These are phyloP conservation scores for Uloborus diversus DNA, from an alignment of 1,140 invertebrate species.

Conservation along the genomic window DNA sequence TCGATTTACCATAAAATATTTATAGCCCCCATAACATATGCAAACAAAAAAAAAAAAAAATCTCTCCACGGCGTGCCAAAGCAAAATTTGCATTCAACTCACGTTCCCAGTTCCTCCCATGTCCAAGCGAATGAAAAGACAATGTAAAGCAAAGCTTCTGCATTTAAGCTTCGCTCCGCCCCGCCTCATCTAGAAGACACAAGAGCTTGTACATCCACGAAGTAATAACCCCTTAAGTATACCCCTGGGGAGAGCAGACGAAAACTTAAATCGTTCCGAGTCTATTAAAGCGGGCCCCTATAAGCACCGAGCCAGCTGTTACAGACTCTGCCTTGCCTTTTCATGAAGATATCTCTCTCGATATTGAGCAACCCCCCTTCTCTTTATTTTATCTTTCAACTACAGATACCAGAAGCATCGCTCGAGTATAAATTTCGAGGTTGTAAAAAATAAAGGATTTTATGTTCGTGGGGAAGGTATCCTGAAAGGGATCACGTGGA, in stretches of 20 bases:
- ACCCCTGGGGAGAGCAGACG: constrained; percentile 23
- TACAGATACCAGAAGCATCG: constrained; percentile 52
- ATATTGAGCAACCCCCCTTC: constrained; percentile 27
- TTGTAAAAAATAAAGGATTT: constrained; percentile 57
- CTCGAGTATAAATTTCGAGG: constrained; percentile 49
- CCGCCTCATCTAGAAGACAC: constrained; percentile 40
- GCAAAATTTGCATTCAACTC: too few relatives aligned
- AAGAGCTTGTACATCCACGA: constrained; percentile 50
- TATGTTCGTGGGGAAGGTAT: constrained; percentile 20
- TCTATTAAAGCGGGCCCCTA: constrained; percentile 54
- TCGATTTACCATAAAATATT: too few relatives aligned
- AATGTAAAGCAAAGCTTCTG: too few relatives aligned
- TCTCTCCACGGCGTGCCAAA: too few relatives aligned
- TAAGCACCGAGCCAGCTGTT: constrained; percentile 50
- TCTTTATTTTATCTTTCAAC: constrained; percentile 53
- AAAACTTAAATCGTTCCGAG: constrained; percentile 55
- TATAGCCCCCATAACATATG: too few relatives aligned
- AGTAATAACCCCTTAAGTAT: constrained; percentile 56
- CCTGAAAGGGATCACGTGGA: constrained; percentile 24
- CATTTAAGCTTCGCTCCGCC: neutral
- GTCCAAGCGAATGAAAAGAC: too few relatives aligned
- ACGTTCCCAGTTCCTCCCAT: too few relatives aligned
- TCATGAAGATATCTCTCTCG: constrained; percentile 50
- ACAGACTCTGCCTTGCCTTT: constrained; percentile 14
- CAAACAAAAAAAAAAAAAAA: too few relatives aligned